These are phyloP conservation scores for Brachionus paranguensis DNA, from an alignment of 1,140 invertebrate species.

Conservation along the genomic window DNA sequence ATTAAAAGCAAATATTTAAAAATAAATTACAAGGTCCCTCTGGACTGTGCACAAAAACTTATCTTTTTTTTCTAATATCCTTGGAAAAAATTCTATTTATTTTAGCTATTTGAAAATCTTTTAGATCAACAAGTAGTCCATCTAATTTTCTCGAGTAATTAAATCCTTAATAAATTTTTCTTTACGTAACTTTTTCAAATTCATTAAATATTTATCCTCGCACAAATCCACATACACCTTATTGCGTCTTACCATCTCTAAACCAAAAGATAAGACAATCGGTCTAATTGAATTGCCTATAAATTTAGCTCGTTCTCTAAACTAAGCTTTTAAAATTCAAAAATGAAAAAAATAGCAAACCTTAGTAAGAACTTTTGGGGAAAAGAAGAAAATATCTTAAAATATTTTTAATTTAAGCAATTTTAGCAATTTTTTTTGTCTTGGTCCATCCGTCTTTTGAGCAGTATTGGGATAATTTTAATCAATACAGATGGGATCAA, in stretches of 20 bases:
- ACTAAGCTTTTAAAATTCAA: neutral
- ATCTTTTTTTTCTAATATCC: neutral
- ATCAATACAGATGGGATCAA: neutral
- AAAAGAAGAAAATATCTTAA: neutral
- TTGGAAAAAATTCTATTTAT: slow-evolving; percentile 21
- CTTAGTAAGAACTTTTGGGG: neutral
- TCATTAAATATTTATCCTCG: slow-evolving; percentile 25
- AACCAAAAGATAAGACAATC: neutral
- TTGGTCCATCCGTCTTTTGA: neutral
- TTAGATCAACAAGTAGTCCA: slow-evolving; percentile 21
- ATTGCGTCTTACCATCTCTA: neutral
- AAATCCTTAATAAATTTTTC: slow-evolving; percentile 31
- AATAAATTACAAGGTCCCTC: neutral
- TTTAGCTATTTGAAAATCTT: neutral
- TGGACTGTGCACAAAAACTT: neutral
- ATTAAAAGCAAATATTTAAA: neutral
- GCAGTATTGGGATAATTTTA: neutral
- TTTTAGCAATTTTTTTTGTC: neutral
- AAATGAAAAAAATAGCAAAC: neutral
- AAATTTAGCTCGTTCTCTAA: neutral
- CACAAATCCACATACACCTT: neutral
- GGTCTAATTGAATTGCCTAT: neutral
- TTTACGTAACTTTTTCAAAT: slow-evolving; percentile 9
- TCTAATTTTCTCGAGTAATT: neutral
- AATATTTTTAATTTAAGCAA: neutral